These are phyloP conservation scores for Neoaliturus tenellus DNA, from an alignment of 2,888 invertebrate species.

Conservation along the genomic window DNA sequence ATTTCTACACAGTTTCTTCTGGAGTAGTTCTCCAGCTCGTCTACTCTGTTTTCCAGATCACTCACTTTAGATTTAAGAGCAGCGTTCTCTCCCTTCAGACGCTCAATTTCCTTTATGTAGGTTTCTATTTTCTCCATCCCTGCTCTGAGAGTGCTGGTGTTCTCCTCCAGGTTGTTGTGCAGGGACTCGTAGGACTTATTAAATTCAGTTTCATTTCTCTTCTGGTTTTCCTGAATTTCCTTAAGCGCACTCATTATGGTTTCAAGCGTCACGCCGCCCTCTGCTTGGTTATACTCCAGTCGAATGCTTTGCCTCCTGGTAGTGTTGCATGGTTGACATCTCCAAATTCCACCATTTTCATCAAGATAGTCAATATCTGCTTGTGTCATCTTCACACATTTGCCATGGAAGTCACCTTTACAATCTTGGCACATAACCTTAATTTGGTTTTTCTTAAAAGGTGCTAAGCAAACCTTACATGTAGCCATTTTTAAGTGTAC, in stretches of 20 bases:
- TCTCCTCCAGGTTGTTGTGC: not conserved
- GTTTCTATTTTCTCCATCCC: not conserved
- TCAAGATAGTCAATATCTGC: not conserved
- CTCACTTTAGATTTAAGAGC: not conserved
- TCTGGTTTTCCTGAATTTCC: constrained; percentile 22
- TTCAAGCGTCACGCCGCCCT: not conserved
- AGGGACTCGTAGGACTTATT: not conserved
- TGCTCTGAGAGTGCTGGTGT: not conserved
- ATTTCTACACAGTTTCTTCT: constrained; percentile 20
- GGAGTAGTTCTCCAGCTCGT: constrained; percentile 25
- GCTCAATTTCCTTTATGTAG: constrained; percentile 3
- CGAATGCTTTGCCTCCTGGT: not conserved
- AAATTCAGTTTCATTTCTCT: not conserved
- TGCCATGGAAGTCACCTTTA: not conserved
- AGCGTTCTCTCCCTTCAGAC: not conserved
- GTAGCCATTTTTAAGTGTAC: not conserved
- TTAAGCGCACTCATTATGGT: not conserved
- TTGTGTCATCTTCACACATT: constrained; percentile 15
- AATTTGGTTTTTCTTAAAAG: not conserved
- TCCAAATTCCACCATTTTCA: not conserved
- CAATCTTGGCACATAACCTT: not conserved
- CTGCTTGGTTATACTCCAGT: not conserved
- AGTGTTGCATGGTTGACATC: constrained; percentile 13
- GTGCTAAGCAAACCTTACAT: not conserved
- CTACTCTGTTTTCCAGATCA: not conserved